These are phyloP conservation scores for Ctenopoma kingsleyae DNA, from an alignment of 2,797 vertebrate genomes.

Conservation along the genomic window DNA sequence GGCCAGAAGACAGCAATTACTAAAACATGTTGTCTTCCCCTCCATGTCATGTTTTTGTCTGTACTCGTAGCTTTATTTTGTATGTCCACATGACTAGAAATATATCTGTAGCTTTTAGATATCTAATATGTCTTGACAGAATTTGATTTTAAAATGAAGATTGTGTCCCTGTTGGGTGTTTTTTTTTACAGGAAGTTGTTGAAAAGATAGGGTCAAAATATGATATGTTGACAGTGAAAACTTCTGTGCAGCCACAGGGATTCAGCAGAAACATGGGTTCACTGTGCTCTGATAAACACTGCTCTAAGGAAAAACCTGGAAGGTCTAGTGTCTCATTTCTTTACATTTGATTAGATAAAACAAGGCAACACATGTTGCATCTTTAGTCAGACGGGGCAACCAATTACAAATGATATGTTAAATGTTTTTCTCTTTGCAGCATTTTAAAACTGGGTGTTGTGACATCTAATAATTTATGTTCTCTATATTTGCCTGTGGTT, in stretches of 20 bases:
- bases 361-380: no score
- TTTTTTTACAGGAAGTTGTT: conserved; percentile 15
- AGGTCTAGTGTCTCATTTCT: background rate
- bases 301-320: background rate
- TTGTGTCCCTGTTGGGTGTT: conserved; percentile 15
- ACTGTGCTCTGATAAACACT: conserved; percentile 18
- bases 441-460: background rate
- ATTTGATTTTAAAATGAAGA: conserved; percentile 25
- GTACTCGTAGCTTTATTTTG: conserved; percentile 9
- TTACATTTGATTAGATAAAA: no score
- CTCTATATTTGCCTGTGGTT: background rate
- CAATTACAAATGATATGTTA: no score
- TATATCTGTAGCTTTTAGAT: conserved; percentile 17
- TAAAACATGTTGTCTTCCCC: background rate
- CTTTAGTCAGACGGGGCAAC: no score
- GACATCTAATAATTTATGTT: background rate
- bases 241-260: background rate
- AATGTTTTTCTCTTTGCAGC: background rate
- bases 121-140: conserved; percentile 20
- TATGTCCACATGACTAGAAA: conserved; percentile 13
- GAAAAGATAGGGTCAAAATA: conserved; percentile 13
- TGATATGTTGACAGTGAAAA: conserved; percentile 30
- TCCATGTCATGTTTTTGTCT: background rate
- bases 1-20: conserved; percentile 19
- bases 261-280: conserved; percentile 8